Evolutionary conservation across 2,113 vertebrate genomes (phyloP).

Genomic region (Serilophus lunatus): DNA sequence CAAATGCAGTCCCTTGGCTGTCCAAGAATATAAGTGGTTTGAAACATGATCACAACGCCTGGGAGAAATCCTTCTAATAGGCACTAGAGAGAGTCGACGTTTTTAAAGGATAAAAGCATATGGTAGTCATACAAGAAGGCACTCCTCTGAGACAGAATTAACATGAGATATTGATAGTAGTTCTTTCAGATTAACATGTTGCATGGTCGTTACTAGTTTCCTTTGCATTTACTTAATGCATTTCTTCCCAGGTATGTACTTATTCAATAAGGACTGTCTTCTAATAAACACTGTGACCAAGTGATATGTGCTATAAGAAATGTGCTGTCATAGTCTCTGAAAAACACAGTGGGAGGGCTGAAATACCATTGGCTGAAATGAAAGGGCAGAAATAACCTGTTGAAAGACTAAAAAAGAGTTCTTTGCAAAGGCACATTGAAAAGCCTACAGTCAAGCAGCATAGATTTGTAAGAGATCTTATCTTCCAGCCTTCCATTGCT

Average conservation of each 20-base stretch:
- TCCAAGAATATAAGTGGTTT: conserved; percentile 53
- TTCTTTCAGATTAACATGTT: conserved; percentile 42
- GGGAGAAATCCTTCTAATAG: conserved; percentile 43
- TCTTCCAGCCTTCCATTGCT: not conserved
- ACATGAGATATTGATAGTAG: conserved; percentile 41
- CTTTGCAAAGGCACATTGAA: not conserved
- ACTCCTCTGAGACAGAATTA: conserved; percentile 49
- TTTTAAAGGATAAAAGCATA: conserved; percentile 61
- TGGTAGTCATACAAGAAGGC: conserved; percentile 31
- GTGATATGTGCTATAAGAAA: not conserved
- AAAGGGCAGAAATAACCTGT: not conserved
- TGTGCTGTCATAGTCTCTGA: not conserved
- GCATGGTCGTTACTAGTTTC: conserved; percentile 19
- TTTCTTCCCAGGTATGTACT: conserved; percentile 11
- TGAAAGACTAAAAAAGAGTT: not conserved
- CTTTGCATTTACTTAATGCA: conserved; percentile 32
- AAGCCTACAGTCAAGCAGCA: not conserved
- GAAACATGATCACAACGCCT: conserved; percentile 36
- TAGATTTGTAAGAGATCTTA: not conserved
- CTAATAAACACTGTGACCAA: not conserved
- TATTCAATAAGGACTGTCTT: not conserved
- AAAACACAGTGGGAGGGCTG: not conserved
- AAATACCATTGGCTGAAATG: not conserved
- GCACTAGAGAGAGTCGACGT: conserved; percentile 5
- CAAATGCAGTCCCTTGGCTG: conserved; percentile 58